Evolutionary conservation across 2,113 vertebrate species (phyloP).

Genomic region (Laticauda laticaudata): DNA sequence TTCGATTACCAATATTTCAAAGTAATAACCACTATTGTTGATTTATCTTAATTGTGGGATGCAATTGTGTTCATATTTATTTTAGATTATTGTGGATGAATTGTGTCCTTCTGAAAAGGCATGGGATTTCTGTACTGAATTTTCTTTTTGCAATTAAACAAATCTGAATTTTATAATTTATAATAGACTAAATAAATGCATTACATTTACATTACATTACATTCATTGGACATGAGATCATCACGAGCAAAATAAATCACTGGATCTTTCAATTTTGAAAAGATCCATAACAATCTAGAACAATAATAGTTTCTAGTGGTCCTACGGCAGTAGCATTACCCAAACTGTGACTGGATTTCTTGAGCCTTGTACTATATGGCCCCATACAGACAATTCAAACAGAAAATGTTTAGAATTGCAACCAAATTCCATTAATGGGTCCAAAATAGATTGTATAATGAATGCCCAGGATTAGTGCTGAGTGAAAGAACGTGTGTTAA

Average conservation of each 20-base stretch:
- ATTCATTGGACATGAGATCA: not conserved
- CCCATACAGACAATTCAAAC: not conserved
- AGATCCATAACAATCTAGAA: not conserved
- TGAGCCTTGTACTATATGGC: not conserved
- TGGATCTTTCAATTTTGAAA: not conserved
- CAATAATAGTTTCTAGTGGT: constrained; percentile 16
- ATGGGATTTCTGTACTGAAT: not conserved
- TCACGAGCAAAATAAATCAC: not conserved
- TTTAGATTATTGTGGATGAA: not conserved
- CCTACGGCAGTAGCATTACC: not conserved
- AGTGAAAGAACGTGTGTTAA: not conserved
- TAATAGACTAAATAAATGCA: not conserved
- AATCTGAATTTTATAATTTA: not conserved
- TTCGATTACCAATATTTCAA: not conserved
- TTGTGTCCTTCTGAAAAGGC: not conserved
- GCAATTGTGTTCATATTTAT: not conserved
- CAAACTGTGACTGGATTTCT: not conserved
- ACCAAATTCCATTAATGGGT: not conserved
- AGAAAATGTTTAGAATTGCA: not conserved
- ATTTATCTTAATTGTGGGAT: not conserved
- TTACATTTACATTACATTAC: too few relatives aligned
- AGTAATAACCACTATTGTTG: not conserved
- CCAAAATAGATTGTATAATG: not conserved
- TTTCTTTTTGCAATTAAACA: not conserved
- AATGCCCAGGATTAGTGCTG: not conserved